A percentile compares a stretch with the other conserved stretches of the same genome.
These are phyloP conservation scores for Crambe crambe DNA, from an alignment of 37 sponge, comb jelly and placozoan species.

Conservation along the genomic window DNA sequence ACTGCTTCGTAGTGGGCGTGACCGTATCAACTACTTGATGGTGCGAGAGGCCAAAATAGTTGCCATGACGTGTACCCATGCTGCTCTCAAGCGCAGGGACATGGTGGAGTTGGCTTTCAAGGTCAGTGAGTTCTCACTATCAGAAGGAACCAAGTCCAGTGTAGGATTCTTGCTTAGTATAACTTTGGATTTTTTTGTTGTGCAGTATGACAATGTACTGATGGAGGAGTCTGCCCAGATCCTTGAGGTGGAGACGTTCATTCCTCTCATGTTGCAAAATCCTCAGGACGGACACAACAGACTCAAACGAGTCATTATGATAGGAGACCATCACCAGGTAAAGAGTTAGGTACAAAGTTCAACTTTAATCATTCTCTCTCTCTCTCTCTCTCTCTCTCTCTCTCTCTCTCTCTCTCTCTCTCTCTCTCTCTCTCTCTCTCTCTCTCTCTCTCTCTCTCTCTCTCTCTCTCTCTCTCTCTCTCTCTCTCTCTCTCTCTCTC, in stretches of 20 bases:
- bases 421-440: neutral
- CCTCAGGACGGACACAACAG: slow-evolving; percentile 89
- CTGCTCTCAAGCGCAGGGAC: slow-evolving; percentile 94
- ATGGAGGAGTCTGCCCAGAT: slow-evolving; percentile 99
- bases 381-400: neutral
- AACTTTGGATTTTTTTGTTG: neutral
- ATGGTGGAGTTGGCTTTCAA: slow-evolving; percentile 96
- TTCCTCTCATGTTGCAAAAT: slow-evolving; percentile 97
- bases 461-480: neutral
- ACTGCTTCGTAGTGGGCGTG: slow-evolving; percentile 86
- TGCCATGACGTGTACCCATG: slow-evolving; percentile 99
- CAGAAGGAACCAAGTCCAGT: neutral
- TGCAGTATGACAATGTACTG: slow-evolving; percentile 96
- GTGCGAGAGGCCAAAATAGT: slow-evolving; percentile 96
- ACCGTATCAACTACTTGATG: slow-evolving; percentile 95
- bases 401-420: neutral
- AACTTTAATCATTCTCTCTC: neutral
- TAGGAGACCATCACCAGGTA: slow-evolving; percentile 99
- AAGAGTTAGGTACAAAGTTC: neutral
- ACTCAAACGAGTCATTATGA: slow-evolving; percentile 94
- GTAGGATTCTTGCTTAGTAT: neutral
- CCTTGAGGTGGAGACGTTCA: slow-evolving; percentile 98
- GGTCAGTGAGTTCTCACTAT: slow-evolving; percentile 24
- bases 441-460: slow-evolving; percentile 1
- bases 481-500: slow-evolving; percentile 5